Evolutionary conservation across 2,113 vertebrate species (phyloP).

Genomic region (Chionomys nivalis): DNA sequence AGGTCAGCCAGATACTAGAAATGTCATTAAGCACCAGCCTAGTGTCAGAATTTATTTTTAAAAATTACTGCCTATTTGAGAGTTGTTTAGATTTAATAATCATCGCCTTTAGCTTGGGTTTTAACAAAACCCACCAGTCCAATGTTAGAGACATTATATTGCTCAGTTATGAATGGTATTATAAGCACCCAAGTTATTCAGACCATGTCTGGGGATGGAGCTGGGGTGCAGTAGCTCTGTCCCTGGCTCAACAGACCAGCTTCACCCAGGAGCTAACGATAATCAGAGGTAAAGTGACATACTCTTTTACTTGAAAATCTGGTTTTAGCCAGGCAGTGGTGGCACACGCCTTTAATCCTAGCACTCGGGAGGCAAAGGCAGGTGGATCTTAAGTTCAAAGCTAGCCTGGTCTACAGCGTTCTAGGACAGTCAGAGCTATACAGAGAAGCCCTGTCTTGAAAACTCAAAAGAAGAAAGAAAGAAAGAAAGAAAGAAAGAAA

Average conservation of each 20-base stretch:
- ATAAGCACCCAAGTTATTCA: neutral
- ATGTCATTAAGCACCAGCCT: neutral
- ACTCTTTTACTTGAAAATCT: conserved; percentile 54
- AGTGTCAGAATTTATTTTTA: neutral
- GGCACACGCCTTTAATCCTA: too few relatives aligned
- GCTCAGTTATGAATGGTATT: neutral
- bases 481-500: too few relatives aligned
- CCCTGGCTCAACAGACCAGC: neutral
- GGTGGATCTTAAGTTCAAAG: too few relatives aligned
- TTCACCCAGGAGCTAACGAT: conserved; percentile 29
- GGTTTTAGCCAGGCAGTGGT: neutral
- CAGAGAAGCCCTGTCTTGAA: too few relatives aligned
- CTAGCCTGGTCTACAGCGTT: too few relatives aligned
- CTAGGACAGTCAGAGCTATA: too few relatives aligned
- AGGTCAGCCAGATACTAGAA: neutral
- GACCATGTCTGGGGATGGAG: neutral
- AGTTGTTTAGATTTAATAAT: neutral
- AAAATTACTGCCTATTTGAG: neutral
- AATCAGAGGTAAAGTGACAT: neutral
- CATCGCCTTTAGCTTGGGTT: neutral
- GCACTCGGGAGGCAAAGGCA: too few relatives aligned
- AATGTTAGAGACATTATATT: conserved; percentile 9
- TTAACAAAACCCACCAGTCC: neutral
- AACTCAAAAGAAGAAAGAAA: too few relatives aligned
- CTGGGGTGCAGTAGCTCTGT: neutral